Base-by-base conservation (phyloP, 2,113 vertebrate genomes). In the Pelodiscus sinensis region DNA sequence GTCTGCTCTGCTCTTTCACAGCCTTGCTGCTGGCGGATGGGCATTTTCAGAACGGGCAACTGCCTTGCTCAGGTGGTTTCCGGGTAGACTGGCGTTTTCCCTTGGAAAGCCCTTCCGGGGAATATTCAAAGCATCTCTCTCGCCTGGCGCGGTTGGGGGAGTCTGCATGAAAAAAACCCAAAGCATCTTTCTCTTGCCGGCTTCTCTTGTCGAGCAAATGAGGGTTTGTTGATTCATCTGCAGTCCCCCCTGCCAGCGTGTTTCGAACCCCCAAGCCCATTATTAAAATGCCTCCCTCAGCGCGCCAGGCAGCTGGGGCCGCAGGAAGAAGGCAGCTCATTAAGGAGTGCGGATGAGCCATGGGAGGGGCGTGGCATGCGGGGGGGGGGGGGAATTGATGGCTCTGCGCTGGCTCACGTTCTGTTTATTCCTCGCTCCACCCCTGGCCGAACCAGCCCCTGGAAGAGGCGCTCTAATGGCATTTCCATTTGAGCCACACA, bases 341-440 rank as follows among this genome's bases (percentile, higher is more conserved):
- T 96, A 96, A 94, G 88, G 92, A 95, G 91, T 83, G 3, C 79
- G 24, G 82, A 86, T 85, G 52, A 85, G 51, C 65, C 38, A 4
- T 4, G 38, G 38, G 38, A 44, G 38, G 38, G 38, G 38, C 38
- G 38, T 88, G 91, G 93, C 79, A 91, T 88, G 89, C 78, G 91
- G 80, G 35, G 94, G 81, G 87, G 95, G 94, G 71, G 80, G 90
- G 93, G 95, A 93, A 97, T 95, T 92, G 82, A 96, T 93, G 94
- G 54, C 54, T 55, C 7, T 0, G 2, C 1, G 15, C 24, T 8
- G 22, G 78, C 0, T 96, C 93, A 91, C 83, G 57, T 94, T 91
- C 93, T 96, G 92, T 97, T 96, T 94, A 96, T 87, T 93, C 94
- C 90, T 57, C 82, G 85, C 94, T 85, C 93, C 94, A 62, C 96